Conservation (phyloP, 2,113 vertebrate species). For the Hiodon tergisus region DNA sequence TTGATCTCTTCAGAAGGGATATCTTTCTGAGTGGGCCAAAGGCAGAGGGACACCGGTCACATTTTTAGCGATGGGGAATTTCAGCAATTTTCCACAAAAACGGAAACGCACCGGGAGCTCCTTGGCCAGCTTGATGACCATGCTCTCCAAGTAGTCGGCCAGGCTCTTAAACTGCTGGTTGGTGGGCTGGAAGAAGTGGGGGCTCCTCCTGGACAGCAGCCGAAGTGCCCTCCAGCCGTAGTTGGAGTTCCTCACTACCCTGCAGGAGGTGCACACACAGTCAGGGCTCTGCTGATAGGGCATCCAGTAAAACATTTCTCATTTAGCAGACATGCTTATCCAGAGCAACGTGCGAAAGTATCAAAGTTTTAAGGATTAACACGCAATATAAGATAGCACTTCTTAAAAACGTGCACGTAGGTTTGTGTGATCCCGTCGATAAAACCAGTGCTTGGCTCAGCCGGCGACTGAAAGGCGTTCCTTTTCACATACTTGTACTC, state of each 20-base stretch:
- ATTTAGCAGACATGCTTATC: no score
- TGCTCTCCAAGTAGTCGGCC: conserved; percentile 94
- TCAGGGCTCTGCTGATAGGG: background rate
- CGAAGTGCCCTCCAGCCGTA: conserved; percentile 94
- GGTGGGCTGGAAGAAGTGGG: conserved; percentile 97
- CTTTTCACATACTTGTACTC: conserved; percentile 83
- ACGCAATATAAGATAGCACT: background rate
- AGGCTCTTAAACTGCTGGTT: conserved; percentile 97
- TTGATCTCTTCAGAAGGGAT: conserved; percentile 98
- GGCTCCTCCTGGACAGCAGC: conserved; percentile 88
- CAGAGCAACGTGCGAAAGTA: no score
- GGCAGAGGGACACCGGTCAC: background rate
- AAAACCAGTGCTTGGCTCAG: no score
- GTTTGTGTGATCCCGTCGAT: no score
- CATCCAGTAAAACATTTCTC: no score
- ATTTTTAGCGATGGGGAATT: background rate
- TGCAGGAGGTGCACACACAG: conserved; percentile 36
- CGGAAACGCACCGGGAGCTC: conserved; percentile 80
- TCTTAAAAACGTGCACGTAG: no score
- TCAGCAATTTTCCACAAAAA: no score
- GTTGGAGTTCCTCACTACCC: conserved; percentile 93
- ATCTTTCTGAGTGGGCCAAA: conserved; percentile 59
- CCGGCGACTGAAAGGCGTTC: background rate
- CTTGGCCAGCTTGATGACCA: conserved; percentile 98
- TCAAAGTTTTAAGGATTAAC: no score